Percentiles rank a stretch among this genome's conserved stretches.
Conservation (phyloP, 2,113 vertebrate species). For the Ochotona curzoniae region DNA sequence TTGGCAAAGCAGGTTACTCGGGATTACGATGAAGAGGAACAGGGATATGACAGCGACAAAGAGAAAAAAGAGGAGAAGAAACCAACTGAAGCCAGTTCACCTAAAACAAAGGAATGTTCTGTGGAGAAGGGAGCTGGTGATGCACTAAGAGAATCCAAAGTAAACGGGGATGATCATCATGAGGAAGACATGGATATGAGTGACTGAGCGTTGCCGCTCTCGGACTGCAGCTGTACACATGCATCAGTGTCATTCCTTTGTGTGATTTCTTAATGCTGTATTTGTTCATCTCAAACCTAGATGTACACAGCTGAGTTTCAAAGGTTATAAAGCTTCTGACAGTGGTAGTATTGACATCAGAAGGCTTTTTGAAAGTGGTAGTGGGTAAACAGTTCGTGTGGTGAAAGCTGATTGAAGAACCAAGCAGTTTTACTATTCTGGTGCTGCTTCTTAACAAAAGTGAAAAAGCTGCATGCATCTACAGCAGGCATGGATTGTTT, state of each 20-base stretch:
- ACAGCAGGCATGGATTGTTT: conserved; percentile 85
- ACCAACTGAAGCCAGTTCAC: conserved; percentile 87
- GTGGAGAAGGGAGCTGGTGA: conserved; percentile 86
- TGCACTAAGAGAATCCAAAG: conserved; percentile 91
- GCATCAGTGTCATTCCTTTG: conserved; percentile 83
- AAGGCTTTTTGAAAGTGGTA: conserved; percentile 79
- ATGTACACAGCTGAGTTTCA: conserved; percentile 84
- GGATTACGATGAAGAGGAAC: conserved; percentile 98
- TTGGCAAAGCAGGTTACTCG: conserved; percentile 95
- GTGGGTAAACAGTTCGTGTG: conserved; percentile 74
- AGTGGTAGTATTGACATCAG: conserved; percentile 77
- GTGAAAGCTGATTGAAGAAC: conserved; percentile 69
- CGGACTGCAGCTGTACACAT: conserved; percentile 59
- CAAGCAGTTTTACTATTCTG: conserved; percentile 75
- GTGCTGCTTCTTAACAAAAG: conserved; percentile 78
- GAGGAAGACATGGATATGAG: conserved; percentile 99
- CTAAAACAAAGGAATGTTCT: conserved; percentile 86
- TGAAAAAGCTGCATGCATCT: conserved; percentile 84
- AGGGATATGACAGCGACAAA: conserved; percentile 97
- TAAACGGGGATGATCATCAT: conserved; percentile 96
- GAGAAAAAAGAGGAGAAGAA: conserved; percentile 92
- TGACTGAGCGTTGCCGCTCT: conserved; percentile 86
- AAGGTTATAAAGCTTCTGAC: conserved; percentile 82
- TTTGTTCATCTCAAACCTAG: conserved; percentile 88
- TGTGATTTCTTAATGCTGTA: conserved; percentile 88